phyloP scores from a whole-genome alignment of 2,113 vertebrate species.

The Gopherus evgoodei region DNA sequence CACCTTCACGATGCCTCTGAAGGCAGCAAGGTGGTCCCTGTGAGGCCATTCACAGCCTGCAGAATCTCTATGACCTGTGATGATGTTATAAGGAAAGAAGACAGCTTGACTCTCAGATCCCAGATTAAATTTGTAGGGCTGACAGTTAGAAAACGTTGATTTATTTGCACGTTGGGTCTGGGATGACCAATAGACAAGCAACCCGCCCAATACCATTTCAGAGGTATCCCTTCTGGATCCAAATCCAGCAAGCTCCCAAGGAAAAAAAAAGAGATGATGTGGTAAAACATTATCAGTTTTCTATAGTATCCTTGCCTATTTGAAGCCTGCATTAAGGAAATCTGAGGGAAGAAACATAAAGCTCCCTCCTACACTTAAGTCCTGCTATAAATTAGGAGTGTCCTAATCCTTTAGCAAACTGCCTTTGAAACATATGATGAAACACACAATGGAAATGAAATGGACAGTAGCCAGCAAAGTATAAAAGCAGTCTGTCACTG shows the following conservation, averaged over 20 bases:
- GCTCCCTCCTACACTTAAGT: neutral
- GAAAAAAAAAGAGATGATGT: neutral
- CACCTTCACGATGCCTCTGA: neutral
- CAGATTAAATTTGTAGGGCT: rapidly evolving
- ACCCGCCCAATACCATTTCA: neutral
- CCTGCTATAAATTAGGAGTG: neutral
- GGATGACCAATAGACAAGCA: neutral
- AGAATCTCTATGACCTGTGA: neutral
- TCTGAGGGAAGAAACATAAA: slow-evolving; percentile 9
- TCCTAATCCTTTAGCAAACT: slow-evolving; percentile 4
- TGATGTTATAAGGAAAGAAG: neutral
- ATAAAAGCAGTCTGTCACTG: slow-evolving; percentile 41
- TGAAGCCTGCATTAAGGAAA: neutral
- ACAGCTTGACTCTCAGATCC: neutral
- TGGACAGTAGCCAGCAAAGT: slow-evolving; percentile 31
- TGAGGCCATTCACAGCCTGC: neutral
- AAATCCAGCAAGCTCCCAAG: neutral
- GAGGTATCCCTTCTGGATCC: neutral
- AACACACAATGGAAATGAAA: neutral
- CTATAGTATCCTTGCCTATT: neutral
- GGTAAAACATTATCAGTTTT: neutral
- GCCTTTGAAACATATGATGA: slow-evolving; percentile 6
- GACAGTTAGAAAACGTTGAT: neutral
- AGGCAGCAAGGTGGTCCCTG: neutral
- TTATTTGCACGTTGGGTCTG: neutral